phyloP scores from a whole-genome alignment of 2,113 vertebrate genomes.

The Macrotis lagotis region DNA sequence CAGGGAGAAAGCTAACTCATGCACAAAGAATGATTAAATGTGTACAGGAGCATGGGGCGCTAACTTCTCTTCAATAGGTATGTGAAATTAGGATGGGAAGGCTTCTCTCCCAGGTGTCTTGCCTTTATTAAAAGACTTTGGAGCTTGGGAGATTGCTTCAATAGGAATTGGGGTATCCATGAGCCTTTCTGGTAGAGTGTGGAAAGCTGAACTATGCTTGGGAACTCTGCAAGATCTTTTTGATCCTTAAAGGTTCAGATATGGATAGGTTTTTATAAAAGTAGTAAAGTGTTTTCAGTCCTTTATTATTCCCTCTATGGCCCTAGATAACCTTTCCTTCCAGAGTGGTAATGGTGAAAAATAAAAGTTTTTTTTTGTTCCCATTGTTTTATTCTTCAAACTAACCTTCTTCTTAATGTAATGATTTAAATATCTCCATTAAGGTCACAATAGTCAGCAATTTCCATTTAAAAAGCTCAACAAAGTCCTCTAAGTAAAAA shows the following conservation, averaged over 20 bases:
- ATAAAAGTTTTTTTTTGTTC: conserved; percentile 69
- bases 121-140: conserved; percentile 84
- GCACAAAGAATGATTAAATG: conserved; percentile 79
- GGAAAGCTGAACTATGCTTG: conserved; percentile 82
- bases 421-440: conserved; percentile 77
- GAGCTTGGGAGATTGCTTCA: conserved; percentile 83
- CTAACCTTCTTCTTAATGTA: conserved; percentile 71
- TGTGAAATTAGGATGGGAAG: conserved; percentile 84
- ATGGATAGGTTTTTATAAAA: conserved; percentile 83
- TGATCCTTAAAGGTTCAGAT: conserved; percentile 85
- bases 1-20: conserved; percentile 79
- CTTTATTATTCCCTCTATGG: conserved; percentile 80
- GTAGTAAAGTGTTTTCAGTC: conserved; percentile 82
- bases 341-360: conserved; percentile 77
- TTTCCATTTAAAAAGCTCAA: conserved; percentile 82
- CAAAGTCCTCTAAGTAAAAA: conserved; percentile 73
- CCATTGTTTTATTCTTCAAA: conserved; percentile 80
- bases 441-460: conserved; percentile 75
- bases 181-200: conserved; percentile 80
- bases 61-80: conserved; percentile 80
- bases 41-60: conserved; percentile 73
- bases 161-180: conserved; percentile 76
- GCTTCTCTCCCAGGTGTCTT: conserved; percentile 77
- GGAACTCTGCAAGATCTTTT: conserved; percentile 84
- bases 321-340: conserved; percentile 80